Evolutionary conservation across 1,140 invertebrate genomes (phyloP).

Genomic region (Triops cancriformis): DNA sequence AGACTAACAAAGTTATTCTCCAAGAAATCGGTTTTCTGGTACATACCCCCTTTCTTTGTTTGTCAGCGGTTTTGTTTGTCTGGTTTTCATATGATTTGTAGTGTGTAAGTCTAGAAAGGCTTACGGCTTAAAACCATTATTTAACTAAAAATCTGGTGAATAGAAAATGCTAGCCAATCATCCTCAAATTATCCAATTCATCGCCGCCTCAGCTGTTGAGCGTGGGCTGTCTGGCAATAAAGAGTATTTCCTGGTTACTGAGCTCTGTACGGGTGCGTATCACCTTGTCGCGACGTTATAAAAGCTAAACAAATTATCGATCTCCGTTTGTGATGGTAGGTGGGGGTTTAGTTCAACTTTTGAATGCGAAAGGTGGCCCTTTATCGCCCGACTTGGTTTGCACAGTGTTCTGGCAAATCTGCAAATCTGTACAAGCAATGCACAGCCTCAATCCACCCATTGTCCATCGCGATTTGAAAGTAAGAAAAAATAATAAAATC

Average conservation of each 20-base stretch:
- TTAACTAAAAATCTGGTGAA: not conserved
- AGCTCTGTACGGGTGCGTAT: conserved; percentile 45
- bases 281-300: not conserved
- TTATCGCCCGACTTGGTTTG: conserved; percentile 67
- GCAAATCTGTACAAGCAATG: conserved; percentile 83
- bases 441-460: conserved; percentile 81
- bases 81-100: not conserved
- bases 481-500: conserved; percentile 40
- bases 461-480: conserved; percentile 85
- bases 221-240: conserved; percentile 41
- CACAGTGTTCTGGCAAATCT: conserved; percentile 84
- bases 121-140: too few relatives aligned
- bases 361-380: conserved; percentile 53
- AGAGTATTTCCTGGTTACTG: conserved; percentile 48
- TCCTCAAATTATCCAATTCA: conserved; percentile 47
- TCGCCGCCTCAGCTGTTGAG: conserved; percentile 43
- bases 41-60: conserved; percentile 35
- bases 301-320: conserved; percentile 26
- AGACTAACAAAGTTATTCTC: conserved; percentile 42
- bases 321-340: conserved; percentile 40
- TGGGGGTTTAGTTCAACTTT: conserved; percentile 70
- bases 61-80: conserved; percentile 17
- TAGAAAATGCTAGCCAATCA: conserved; percentile 48
- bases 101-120: too few relatives aligned
- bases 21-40: conserved; percentile 47